Evolutionary conservation across 2,797 vertebrate species (phyloP).

Genomic region (Telmatherina bonti): DNA sequence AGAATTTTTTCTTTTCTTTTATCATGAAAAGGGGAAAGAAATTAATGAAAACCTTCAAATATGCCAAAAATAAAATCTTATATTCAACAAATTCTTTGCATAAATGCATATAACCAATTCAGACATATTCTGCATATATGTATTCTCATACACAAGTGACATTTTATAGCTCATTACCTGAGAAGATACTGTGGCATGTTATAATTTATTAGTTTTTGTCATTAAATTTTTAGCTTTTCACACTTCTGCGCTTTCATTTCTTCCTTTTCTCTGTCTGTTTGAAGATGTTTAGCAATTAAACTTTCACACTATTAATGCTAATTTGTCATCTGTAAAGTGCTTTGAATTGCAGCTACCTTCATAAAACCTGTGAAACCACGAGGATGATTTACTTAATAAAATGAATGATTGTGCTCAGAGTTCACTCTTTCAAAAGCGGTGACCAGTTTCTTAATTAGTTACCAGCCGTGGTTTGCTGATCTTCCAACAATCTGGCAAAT

Average conservation of each 20-base stretch:
- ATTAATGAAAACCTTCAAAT: neutral
- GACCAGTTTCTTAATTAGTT: constrained; percentile 7
- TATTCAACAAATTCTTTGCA: neutral
- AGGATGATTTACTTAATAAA: neutral
- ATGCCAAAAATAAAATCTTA: neutral
- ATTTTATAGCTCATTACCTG: neutral
- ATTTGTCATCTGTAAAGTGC: neutral
- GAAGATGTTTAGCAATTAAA: neutral
- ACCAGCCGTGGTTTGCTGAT: constrained; percentile 8
- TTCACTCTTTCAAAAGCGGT: neutral
- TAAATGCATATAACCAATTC: neutral
- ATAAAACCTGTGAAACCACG: neutral
- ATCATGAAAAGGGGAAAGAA: neutral
- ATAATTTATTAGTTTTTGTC: neutral
- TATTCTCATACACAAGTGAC: neutral
- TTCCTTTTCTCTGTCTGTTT: neutral
- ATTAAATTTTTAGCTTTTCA: neutral
- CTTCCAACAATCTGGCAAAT: neutral
- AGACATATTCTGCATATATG: neutral
- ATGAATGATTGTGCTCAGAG: neutral
- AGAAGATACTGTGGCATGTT: neutral
- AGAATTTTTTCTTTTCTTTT: neutral
- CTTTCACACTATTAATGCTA: neutral
- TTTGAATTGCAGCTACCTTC: neutral
- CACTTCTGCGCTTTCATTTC: too few relatives aligned